Percentiles rank a stretch among this genome's conserved stretches.
Evolutionary conservation across 2,888 invertebrate genomes (phyloP).

Genomic region (Smittia aterrima): DNA sequence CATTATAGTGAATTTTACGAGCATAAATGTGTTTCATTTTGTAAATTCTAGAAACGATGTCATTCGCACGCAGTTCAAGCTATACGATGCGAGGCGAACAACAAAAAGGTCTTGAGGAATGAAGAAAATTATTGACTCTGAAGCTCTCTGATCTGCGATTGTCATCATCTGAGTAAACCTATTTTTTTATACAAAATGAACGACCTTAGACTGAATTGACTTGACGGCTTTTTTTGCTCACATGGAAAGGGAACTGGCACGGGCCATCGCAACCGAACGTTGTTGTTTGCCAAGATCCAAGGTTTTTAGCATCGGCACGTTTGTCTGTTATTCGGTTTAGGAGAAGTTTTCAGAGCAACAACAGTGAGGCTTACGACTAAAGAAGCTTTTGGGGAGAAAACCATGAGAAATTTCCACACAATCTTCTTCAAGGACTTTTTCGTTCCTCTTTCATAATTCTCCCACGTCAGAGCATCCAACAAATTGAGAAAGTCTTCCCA

Average conservation of each 20-base stretch:
- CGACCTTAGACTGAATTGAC: background rate
- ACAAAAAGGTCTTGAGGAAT: constrained; percentile 15
- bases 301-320: too few relatives aligned
- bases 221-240: background rate
- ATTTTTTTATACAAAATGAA: background rate
- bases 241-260: background rate
- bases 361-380: too few relatives aligned
- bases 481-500: too few relatives aligned
- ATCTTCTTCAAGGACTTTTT: too few relatives aligned
- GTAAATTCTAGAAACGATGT: constrained; percentile 20
- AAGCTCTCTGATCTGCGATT: background rate
- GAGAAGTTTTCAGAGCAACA: too few relatives aligned
- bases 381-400: too few relatives aligned
- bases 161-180: background rate
- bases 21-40: background rate
- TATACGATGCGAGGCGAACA: background rate
- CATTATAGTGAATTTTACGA: background rate
- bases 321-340: too few relatives aligned
- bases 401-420: too few relatives aligned
- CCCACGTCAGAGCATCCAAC: too few relatives aligned
- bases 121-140: background rate
- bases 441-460: too few relatives aligned
- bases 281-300: background rate
- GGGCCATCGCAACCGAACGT: background rate
- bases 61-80: constrained; percentile 9